Evolutionary conservation across 2,888 invertebrate genomes (phyloP).

Genomic region (Nipponacmea schrenckii): DNA sequence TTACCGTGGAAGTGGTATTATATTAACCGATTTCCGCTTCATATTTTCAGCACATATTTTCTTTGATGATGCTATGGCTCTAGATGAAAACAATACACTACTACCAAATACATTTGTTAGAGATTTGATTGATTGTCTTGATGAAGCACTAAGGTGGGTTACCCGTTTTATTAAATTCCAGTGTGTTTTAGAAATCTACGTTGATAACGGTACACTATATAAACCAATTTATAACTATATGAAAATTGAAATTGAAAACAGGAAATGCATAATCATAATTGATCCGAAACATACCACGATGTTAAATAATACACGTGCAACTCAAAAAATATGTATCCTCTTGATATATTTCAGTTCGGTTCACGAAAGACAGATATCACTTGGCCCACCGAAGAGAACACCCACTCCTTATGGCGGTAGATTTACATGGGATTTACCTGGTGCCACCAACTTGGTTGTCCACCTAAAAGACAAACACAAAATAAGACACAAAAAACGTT

Average conservation of each 20-base stretch:
- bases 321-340: neutral
- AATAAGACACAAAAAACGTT: slow-evolving; percentile 96
- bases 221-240: no score
- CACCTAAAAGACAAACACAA: slow-evolving; percentile 97
- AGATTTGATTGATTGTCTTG: slow-evolving; percentile 56
- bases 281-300: no score
- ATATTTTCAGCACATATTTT: slow-evolving; percentile 88
- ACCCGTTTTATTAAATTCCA: no score
- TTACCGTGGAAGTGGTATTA: no score
- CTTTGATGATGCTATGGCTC: slow-evolving; percentile 97
- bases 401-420: slow-evolving; percentile 98
- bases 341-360: slow-evolving; percentile 68
- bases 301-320: no score
- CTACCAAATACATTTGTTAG: slow-evolving; percentile 60
- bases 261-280: no score
- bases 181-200: no score
- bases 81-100: slow-evolving; percentile 69
- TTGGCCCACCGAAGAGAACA: slow-evolving; percentile 89
- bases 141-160: slow-evolving; percentile 61
- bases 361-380: slow-evolving; percentile 91
- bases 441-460: slow-evolving; percentile 96
- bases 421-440: slow-evolving; percentile 92
- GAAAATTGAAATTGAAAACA: no score
- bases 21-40: no score
- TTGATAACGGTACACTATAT: no score